These are phyloP conservation scores for Porites cylindrica DNA, from an alignment of 92 coral and sea anemone genomes.

Conservation along the genomic window DNA sequence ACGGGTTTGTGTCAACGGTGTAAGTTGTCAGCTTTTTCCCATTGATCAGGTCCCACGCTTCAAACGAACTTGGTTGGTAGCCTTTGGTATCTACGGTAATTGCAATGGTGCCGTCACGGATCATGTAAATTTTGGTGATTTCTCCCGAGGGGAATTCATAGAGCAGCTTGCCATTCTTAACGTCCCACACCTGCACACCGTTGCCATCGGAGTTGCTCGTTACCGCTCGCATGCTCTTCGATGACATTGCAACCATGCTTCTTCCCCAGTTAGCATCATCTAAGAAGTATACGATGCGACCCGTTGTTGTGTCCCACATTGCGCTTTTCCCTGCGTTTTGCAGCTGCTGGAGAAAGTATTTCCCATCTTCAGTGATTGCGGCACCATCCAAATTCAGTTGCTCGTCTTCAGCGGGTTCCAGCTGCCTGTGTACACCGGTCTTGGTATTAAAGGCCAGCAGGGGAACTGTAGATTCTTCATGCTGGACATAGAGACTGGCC, in stretches of 20 bases:
- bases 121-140: constrained; percentile 57
- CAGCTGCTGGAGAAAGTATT: constrained; percentile 66
- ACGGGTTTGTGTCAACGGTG: constrained; percentile 76
- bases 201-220: constrained; percentile 46
- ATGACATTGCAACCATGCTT: constrained; percentile 49
- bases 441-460: constrained; percentile 71
- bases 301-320: constrained; percentile 58
- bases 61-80: constrained; percentile 59
- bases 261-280: constrained; percentile 44
- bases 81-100: constrained; percentile 64
- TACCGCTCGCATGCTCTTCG: constrained; percentile 60
- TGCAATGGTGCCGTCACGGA: constrained; percentile 59
- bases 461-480: constrained; percentile 67
- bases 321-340: constrained; percentile 33
- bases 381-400: constrained; percentile 74
- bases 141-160: constrained; percentile 40
- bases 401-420: constrained; percentile 49
- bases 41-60: constrained; percentile 66
- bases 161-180: constrained; percentile 59
- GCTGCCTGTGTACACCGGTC: constrained; percentile 61
- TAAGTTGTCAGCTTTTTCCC: constrained; percentile 68
- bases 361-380: constrained; percentile 81
- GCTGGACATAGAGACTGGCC: constrained; percentile 43
- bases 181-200: constrained; percentile 61
- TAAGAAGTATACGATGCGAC: constrained; percentile 31